Percentiles rank a stretch among this genome's conserved stretches.
phyloP scores from a whole-genome alignment of 2,113 vertebrate species.

The Perca schrenkii region DNA sequence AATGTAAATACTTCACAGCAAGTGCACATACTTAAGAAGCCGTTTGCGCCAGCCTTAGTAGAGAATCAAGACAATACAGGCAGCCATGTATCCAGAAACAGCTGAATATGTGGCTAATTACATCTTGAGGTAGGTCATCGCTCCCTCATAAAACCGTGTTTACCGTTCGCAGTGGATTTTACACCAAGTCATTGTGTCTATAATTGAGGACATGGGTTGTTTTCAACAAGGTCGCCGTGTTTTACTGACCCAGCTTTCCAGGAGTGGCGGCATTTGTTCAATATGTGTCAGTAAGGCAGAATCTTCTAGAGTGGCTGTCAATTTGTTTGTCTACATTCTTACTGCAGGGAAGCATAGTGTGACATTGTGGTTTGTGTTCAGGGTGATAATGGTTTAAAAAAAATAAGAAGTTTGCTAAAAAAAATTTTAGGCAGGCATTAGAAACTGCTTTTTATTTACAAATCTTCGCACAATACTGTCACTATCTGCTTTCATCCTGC shows the following conservation, averaged over 20 bases:
- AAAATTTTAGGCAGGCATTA: background rate
- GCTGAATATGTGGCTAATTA: slow-evolving; percentile 73
- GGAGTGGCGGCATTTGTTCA: slow-evolving; percentile 33
- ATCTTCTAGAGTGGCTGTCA: slow-evolving; percentile 24
- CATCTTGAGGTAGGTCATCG: slow-evolving; percentile 70
- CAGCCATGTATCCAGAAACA: slow-evolving; percentile 70
- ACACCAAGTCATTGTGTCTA: slow-evolving; percentile 48
- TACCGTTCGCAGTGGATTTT: slow-evolving; percentile 23
- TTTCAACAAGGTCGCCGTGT: slow-evolving; percentile 28
- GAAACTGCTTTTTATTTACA: background rate
- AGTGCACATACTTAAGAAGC: slow-evolving; percentile 36
- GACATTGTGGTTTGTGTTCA: slow-evolving; percentile 29
- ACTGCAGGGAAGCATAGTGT: background rate
- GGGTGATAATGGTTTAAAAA: slow-evolving; percentile 12
- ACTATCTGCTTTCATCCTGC: background rate
- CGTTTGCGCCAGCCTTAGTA: background rate
- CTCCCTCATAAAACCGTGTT: slow-evolving; percentile 46
- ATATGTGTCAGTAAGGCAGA: slow-evolving; percentile 36
- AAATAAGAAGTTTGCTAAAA: background rate
- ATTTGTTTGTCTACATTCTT: slow-evolving; percentile 56
- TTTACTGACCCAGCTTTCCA: slow-evolving; percentile 8
- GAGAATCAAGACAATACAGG: background rate
- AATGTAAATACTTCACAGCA: slow-evolving; percentile 23
- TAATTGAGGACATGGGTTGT: slow-evolving; percentile 60
- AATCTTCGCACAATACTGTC: background rate